phyloP scores from a whole-genome alignment of 2,888 invertebrate species.

The Stegana nigrithorax region DNA sequence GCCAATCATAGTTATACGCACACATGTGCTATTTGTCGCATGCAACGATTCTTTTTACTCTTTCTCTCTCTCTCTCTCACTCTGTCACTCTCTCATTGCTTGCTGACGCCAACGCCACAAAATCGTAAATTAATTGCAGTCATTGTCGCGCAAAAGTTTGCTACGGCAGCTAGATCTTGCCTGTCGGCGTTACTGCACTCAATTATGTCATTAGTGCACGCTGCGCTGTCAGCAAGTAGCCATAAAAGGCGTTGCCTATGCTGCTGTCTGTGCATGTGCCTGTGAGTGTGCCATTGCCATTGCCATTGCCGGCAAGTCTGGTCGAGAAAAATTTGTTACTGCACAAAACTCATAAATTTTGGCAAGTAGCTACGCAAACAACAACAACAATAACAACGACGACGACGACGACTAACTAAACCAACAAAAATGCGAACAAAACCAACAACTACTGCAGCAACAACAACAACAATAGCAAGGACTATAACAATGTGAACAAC shows the following conservation, averaged over 20 bases:
- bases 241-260: slow-evolving; percentile 45
- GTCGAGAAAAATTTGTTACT: slow-evolving; percentile 6
- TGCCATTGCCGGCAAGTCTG: too few species aligned
- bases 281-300: too few species aligned
- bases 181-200: slow-evolving; percentile 21
- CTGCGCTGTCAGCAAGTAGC: slow-evolving; percentile 35
- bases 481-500: not conserved
- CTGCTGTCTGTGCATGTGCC: not conserved
- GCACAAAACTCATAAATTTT: slow-evolving; percentile 16
- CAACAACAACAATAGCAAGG: too few species aligned
- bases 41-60: not conserved
- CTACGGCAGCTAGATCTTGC: slow-evolving; percentile 20
- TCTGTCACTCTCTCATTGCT: too few species aligned
- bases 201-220: slow-evolving; percentile 40
- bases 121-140: slow-evolving; percentile 44
- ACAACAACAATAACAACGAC: not conserved
- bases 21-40: not conserved
- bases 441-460: too few species aligned
- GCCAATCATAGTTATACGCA: too few species aligned
- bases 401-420: too few species aligned
- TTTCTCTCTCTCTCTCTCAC: not conserved
- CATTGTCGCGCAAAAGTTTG: slow-evolving; percentile 24
- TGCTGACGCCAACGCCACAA: slow-evolving; percentile 20
- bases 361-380: slow-evolving; percentile 2
- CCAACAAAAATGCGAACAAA: too few species aligned